Base-by-base conservation (phyloP, 2,888 invertebrate genomes). In the Cyclophora punctaria region DNA sequence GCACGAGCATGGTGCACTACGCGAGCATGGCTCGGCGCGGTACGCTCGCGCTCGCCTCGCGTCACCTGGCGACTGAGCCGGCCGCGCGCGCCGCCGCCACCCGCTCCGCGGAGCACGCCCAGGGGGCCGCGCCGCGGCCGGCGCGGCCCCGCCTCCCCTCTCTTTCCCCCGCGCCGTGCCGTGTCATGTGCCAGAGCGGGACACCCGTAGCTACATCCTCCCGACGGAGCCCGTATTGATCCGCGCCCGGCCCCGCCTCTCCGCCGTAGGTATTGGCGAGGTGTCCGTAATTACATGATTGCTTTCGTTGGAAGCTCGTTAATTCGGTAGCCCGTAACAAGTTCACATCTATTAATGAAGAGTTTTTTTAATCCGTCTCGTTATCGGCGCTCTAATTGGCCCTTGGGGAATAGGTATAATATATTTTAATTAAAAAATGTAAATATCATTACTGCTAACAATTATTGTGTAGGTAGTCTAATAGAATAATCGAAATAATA, bases 1-100 rank as follows among this genome's bases (percentile, higher is more conserved):
- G 96, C 75, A 96, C 96, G 83, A 96, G 91, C 96, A 96, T 96
- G 82, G 88, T 92, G 80, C 66, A 59, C 75, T 71, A 82, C 78
- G 74, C 79, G 80, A 70, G 66, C 81, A 80, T 84, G 70, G 71
- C 70, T 65, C 67, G 71, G 71, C 75, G 73, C 73, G 75, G 72
- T 72, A 81, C 83, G 82, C 83, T 79, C 83, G 84, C 84, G 84
- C 87, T 77, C 82, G 77, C 74, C 74, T 73, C 80, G 78, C 80
- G 79, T 72, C 78, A 69, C 69, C 67, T 69, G 66, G 67, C 79
- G 82, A 85, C 84, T 84, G 86, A 83, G 79, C 75, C 73, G 64
- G 64, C 65, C 67, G 67, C 62, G 62, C 70, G 64, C 63, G 56
- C 69, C 66, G 58, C 57, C 64, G 64, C 64, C 40, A 41, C 51